These are phyloP conservation scores for Himalopsyche phryganea DNA, from an alignment of 1,140 invertebrate species.

Conservation along the genomic window DNA sequence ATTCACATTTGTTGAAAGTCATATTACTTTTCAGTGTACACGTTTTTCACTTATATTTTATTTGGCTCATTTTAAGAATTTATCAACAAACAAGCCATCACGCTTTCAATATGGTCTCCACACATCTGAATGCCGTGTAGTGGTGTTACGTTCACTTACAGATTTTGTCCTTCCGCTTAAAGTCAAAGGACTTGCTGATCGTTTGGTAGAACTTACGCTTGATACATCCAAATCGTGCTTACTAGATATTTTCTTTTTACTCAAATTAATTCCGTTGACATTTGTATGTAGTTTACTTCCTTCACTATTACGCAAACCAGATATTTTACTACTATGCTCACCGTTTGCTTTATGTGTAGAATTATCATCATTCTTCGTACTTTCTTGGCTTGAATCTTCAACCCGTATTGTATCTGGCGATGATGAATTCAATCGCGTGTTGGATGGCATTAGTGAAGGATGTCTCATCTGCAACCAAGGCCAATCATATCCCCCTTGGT, in stretches of 20 bases:
- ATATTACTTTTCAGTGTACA: too few species aligned
- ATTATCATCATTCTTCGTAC: conserved; percentile 23
- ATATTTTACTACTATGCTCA: conserved; percentile 2
- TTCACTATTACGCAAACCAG: background rate
- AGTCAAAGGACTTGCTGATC: conserved; percentile 37
- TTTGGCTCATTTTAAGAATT: too few species aligned
- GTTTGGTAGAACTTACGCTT: conserved; percentile 46
- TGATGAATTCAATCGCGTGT: conserved; percentile 45
- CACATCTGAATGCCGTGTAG: conserved; percentile 52
- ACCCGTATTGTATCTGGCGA: conserved; percentile 31
- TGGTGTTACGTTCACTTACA: conserved; percentile 36
- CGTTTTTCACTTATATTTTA: too few species aligned
- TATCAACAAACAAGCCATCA: too few species aligned
- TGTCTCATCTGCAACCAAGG: conserved; percentile 57
- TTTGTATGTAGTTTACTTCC: background rate
- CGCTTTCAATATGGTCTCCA: conserved; percentile 57
- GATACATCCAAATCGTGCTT: conserved; percentile 40
- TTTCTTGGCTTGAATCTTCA: conserved; percentile 33
- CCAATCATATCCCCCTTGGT: conserved; percentile 58
- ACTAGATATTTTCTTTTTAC: conserved; percentile 28
- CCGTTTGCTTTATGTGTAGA: background rate
- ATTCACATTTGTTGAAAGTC: too few species aligned
- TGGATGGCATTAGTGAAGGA: conserved; percentile 43
- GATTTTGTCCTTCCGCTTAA: conserved; percentile 33
- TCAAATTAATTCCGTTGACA: conserved; percentile 28